Percentiles rank a stretch among this genome's conserved stretches.
These are phyloP conservation scores for Perccottus glenii DNA, from an alignment of 2,113 vertebrate species.

Conservation along the genomic window DNA sequence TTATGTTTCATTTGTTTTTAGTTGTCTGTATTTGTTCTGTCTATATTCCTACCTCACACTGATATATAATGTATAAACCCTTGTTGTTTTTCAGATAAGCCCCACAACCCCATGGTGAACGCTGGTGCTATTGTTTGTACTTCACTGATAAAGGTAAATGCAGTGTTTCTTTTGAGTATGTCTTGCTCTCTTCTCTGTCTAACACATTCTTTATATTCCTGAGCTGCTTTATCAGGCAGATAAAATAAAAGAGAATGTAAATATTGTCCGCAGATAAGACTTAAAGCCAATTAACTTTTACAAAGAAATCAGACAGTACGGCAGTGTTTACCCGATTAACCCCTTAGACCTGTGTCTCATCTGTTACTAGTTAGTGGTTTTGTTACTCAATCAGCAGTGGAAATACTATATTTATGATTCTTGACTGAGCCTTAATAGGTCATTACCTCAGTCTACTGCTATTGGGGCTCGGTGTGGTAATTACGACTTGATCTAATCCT, in stretches of 20 bases:
- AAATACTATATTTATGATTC: constrained; percentile 8
- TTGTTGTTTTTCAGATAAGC: constrained; percentile 85
- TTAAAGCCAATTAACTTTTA: constrained; percentile 4
- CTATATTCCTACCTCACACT: constrained; percentile 7
- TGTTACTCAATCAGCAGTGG: neutral
- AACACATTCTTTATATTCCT: constrained; percentile 4
- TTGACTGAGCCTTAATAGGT: constrained; percentile 29
- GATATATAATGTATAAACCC: neutral
- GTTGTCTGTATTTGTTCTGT: constrained; percentile 22
- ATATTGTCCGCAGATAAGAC: constrained; percentile 19
- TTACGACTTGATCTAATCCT: constrained; percentile 52
- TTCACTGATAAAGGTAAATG: constrained; percentile 96
- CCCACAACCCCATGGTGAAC: constrained; percentile 99
- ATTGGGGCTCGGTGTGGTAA: constrained; percentile 33
- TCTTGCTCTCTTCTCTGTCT: neutral
- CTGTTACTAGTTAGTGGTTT: neutral
- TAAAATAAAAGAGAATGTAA: constrained; percentile 13
- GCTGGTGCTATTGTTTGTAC: constrained; percentile 97
- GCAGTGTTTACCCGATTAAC: constrained; percentile 3
- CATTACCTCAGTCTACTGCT: constrained; percentile 12
- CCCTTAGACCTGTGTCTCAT: neutral
- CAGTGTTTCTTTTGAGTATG: neutral
- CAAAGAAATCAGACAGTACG: neutral
- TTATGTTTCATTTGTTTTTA: neutral
- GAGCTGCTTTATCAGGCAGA: constrained; percentile 30